These are phyloP conservation scores for Lagopus muta DNA, from an alignment of 2,113 vertebrate genomes.

Conservation along the genomic window DNA sequence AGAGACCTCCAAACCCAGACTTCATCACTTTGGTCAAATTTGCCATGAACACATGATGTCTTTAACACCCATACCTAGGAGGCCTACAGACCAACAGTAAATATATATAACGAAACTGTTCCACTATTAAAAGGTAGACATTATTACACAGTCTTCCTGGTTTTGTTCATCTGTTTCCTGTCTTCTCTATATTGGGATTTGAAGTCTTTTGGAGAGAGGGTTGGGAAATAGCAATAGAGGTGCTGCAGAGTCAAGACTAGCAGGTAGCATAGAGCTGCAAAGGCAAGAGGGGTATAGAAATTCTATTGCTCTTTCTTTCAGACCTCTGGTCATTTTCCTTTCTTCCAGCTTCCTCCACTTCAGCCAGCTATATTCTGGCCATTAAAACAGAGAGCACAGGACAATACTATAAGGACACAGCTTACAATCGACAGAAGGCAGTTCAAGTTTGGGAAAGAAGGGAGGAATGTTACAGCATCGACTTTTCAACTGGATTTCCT, in stretches of 20 bases:
- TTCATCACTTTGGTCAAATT: not conserved
- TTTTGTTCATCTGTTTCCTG: not conserved
- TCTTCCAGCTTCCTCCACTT: not conserved
- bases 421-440: not conserved
- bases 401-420: not conserved
- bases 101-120: not conserved
- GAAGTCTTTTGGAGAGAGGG: not conserved
- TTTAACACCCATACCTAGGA: not conserved
- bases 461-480: not conserved
- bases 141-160: not conserved
- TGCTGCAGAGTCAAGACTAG: not conserved
- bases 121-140: not conserved
- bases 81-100: not conserved
- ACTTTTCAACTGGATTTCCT: not conserved
- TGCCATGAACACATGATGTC: not conserved
- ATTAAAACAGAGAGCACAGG: not conserved
- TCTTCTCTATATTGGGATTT: not conserved
- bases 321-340: not conserved
- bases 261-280: not conserved
- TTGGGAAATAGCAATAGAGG: not conserved
- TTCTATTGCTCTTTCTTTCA: not conserved
- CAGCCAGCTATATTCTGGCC: not conserved
- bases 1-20: not conserved
- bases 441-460: not conserved
- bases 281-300: not conserved